A percentile compares a stretch with the other conserved stretches of the same genome.
Conservation (phyloP, 2,113 vertebrate genomes). For the Ceuthmochares aereus region DNA sequence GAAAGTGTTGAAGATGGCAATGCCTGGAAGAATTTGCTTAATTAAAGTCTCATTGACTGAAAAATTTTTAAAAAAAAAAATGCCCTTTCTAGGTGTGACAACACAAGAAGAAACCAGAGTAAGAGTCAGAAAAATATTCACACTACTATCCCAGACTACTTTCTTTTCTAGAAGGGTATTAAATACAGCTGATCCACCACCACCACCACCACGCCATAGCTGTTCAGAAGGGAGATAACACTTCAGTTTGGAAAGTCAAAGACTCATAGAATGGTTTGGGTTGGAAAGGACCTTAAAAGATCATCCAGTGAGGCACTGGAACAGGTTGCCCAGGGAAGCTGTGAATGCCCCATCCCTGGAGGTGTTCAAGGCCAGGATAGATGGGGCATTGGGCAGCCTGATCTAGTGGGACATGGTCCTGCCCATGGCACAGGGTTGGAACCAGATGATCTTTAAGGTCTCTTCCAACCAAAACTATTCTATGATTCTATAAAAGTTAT, state of each 20-base stretch:
- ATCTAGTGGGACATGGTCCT: no score
- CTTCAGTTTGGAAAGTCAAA: not conserved
- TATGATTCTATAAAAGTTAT: not conserved
- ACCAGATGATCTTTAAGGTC: no score
- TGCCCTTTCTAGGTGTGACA: not conserved
- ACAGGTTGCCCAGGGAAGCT: no score
- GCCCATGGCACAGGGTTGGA: no score
- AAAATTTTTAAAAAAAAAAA: not conserved
- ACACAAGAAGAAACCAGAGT: not conserved
- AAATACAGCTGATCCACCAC: not conserved
- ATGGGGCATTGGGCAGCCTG: no score
- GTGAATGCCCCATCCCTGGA: no score
- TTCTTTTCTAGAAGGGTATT: not conserved
- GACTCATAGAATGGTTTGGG: no score
- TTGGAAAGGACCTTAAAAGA: no score
- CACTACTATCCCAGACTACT: not conserved
- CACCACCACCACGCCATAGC: not conserved
- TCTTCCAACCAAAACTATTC: no score
- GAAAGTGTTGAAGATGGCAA: not conserved
- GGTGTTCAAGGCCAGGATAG: no score
- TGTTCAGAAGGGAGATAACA: not conserved
- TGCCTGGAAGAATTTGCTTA: slow-evolving; percentile 13
- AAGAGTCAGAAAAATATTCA: not conserved
- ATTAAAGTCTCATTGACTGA: not conserved
- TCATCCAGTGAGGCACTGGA: no score